Percentiles rank a stretch among this genome's conserved stretches.
These are phyloP conservation scores for Trinorchestia longiramus DNA, from an alignment of 1,140 invertebrate species.

Conservation along the genomic window DNA sequence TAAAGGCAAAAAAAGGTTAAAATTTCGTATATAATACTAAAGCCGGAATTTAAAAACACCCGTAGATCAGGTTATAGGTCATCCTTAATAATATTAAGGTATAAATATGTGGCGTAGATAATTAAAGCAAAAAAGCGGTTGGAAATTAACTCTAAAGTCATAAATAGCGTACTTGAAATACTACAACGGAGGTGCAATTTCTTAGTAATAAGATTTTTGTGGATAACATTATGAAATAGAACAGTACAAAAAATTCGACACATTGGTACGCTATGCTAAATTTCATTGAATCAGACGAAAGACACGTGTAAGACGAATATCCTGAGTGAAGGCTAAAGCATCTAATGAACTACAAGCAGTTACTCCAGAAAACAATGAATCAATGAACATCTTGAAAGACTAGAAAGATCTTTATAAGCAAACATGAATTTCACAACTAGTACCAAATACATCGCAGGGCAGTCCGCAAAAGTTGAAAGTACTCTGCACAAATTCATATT, in stretches of 20 bases:
- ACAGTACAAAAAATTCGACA: not conserved
- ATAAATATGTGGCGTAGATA: not conserved
- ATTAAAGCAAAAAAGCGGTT: not conserved
- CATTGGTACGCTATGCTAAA: not conserved
- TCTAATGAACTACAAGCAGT: not conserved
- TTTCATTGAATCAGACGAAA: not conserved
- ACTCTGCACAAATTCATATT: not conserved
- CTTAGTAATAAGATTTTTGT: not conserved
- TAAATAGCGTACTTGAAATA: not conserved
- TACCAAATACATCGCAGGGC: not conserved
- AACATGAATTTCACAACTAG: not conserved
- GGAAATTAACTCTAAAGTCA: not conserved
- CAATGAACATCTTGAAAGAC: not conserved
- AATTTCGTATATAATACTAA: no score
- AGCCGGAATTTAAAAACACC: not conserved
- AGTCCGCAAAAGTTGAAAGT: no score
- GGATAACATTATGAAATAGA: not conserved
- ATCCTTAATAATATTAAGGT: not conserved
- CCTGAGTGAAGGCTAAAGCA: not conserved
- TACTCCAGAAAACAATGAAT: not conserved
- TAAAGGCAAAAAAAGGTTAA: no score
- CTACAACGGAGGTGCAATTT: not conserved
- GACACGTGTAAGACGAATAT: not conserved
- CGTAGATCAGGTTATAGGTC: not conserved
- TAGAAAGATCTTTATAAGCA: not conserved